These are phyloP conservation scores for Macrophya alboannulata DNA, from an alignment of 2,888 invertebrate genomes.

Conservation along the genomic window DNA sequence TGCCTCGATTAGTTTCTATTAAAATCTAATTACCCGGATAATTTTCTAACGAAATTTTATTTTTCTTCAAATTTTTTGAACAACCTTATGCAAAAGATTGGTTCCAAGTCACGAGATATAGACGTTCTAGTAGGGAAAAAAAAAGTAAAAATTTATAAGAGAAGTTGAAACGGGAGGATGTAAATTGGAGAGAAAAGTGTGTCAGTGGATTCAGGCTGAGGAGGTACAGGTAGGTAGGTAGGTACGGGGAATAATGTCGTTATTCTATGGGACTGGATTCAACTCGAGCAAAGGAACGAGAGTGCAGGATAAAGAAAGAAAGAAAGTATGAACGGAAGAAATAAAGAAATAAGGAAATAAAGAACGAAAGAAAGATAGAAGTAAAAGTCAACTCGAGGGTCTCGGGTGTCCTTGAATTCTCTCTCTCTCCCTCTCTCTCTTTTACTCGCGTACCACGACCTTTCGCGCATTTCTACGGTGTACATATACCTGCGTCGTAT, in stretches of 20 bases:
- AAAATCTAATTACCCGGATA: background rate
- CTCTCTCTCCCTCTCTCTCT: background rate
- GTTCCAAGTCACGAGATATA: background rate
- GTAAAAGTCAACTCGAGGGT: conserved; percentile 38
- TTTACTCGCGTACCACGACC: background rate
- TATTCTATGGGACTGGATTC: conserved; percentile 16
- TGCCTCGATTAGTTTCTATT: background rate
- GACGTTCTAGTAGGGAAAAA: no score
- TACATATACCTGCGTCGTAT: background rate
- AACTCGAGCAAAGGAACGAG: background rate
- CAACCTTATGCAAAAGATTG: background rate
- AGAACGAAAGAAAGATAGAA: background rate
- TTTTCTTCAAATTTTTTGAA: background rate
- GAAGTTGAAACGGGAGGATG: background rate
- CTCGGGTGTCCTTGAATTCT: conserved; percentile 35
- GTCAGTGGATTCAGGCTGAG: conserved; percentile 12
- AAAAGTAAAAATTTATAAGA: background rate
- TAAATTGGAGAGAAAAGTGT: conserved; percentile 33
- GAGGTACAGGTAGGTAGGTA: no score
- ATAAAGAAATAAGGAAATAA: background rate
- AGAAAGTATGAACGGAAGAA: background rate
- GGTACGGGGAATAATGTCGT: conserved; percentile 26
- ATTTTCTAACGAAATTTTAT: background rate
- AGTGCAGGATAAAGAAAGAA: background rate
- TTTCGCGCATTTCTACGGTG: conserved; percentile 27